A percentile compares a stretch with the other conserved stretches of the same genome.
phyloP scores from a whole-genome alignment of 1,140 invertebrate genomes.

The Cherax destructor region DNA sequence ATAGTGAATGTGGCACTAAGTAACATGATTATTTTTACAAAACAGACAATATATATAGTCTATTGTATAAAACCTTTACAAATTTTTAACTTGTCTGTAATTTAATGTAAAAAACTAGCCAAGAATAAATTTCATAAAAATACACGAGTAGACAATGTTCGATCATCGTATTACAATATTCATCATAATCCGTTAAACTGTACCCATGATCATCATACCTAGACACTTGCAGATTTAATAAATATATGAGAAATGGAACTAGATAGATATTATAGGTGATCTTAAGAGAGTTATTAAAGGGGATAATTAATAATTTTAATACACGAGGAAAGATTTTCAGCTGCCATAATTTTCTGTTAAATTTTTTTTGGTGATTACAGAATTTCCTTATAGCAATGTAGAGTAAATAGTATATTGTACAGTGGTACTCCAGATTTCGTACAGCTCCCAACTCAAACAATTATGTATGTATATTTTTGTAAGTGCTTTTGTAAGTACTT shows the following conservation, averaged over 20 bases:
- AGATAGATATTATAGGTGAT: slow-evolving; percentile 11
- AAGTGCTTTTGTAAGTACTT: too few species aligned
- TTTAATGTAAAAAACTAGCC: slow-evolving; percentile 43
- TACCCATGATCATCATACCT: not conserved
- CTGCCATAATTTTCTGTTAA: not conserved
- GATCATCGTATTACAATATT: slow-evolving; percentile 4
- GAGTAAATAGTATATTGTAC: not conserved
- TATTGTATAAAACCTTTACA: slow-evolving; percentile 47
- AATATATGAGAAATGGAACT: slow-evolving; percentile 45
- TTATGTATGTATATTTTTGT: too few species aligned
- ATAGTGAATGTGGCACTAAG: slow-evolving; percentile 44
- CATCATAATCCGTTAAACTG: slow-evolving; percentile 15
- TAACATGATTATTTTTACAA: slow-evolving; percentile 49
- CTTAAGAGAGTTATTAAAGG: not conserved
- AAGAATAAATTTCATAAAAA: slow-evolving; percentile 42
- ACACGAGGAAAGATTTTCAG: not conserved
- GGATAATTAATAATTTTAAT: not conserved
- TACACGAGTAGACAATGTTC: slow-evolving; percentile 13
- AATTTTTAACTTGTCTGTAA: slow-evolving; percentile 23
- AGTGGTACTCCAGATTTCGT: not conserved
- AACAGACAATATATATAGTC: not conserved
- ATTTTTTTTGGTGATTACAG: not conserved
- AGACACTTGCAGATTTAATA: not conserved
- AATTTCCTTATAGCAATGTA: not conserved
- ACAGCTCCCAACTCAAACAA: too few species aligned